Percentiles rank a stretch among this genome's conserved stretches.
phyloP scores from a whole-genome alignment of 2,888 invertebrate genomes.

The Tupiocoris notatus region DNA sequence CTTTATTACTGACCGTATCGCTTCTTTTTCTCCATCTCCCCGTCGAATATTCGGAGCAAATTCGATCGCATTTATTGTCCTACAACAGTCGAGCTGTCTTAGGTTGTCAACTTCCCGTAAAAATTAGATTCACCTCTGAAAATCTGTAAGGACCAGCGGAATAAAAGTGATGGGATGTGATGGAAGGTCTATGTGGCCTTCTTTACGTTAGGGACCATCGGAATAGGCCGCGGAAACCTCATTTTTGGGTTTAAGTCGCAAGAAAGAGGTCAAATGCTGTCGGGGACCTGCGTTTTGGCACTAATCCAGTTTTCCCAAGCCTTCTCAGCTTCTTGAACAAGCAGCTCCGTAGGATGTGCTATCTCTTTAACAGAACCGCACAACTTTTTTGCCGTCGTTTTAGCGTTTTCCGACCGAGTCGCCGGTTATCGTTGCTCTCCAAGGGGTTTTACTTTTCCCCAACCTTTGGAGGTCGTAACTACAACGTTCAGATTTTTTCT shows the following conservation, averaged over 20 bases:
- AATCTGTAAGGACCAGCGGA: too few species aligned
- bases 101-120: too few species aligned
- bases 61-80: neutral
- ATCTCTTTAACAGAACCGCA: neutral
- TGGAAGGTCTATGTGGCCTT: too few species aligned
- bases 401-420: neutral
- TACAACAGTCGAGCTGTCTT: too few species aligned
- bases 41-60: neutral
- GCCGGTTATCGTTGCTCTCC: neutral
- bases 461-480: neutral
- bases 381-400: neutral
- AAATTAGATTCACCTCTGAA: neutral
- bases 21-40: neutral
- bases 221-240: neutral
- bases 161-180: too few species aligned
- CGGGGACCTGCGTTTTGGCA: neutral
- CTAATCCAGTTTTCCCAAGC: neutral
- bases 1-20: neutral
- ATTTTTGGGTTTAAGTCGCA: neutral
- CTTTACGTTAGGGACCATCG: too few species aligned
- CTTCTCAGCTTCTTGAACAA: neutral
- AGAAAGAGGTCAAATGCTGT: neutral
- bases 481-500: neutral
- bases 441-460: neutral
- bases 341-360: neutral